Evolutionary conservation across 2,888 invertebrate genomes (phyloP).

Genomic region (Seladonia tumulorum): DNA sequence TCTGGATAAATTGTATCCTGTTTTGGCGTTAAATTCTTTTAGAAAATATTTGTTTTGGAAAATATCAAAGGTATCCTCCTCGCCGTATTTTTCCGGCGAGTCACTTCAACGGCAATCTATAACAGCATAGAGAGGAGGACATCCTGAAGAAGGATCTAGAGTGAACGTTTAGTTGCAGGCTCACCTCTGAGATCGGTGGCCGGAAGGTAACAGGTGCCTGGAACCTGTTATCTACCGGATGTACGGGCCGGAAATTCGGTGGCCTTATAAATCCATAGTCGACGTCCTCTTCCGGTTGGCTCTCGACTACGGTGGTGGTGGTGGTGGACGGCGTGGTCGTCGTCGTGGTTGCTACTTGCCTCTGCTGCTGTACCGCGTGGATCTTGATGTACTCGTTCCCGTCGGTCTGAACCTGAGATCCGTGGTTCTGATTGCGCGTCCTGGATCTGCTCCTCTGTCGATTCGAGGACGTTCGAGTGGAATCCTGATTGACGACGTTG

Average conservation of each 20-base stretch:
- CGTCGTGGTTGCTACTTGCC: slow-evolving; percentile 56
- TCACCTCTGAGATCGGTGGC: slow-evolving; percentile 68
- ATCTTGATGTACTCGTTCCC: slow-evolving; percentile 81
- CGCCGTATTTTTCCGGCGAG: no score
- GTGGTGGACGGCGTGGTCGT: slow-evolving; percentile 71
- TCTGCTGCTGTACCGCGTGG: slow-evolving; percentile 70
- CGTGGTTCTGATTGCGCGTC: slow-evolving; percentile 69
- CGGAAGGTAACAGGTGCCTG: slow-evolving; percentile 68
- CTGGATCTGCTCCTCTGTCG: slow-evolving; percentile 63
- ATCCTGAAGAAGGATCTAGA: not conserved
- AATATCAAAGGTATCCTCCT: no score
- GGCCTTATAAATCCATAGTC: slow-evolving; percentile 85
- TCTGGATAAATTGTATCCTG: no score
- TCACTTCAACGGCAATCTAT: no score
- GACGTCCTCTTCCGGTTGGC: slow-evolving; percentile 72
- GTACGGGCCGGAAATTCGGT: slow-evolving; percentile 82
- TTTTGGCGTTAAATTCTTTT: no score
- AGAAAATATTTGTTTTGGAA: no score
- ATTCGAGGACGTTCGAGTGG: slow-evolving; percentile 27
- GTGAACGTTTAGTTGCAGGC: not conserved
- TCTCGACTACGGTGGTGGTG: slow-evolving; percentile 59
- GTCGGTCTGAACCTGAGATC: slow-evolving; percentile 78
- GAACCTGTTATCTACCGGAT: slow-evolving; percentile 67
- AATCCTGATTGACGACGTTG: slow-evolving; percentile 78
- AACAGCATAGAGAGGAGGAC: no score